phyloP scores from a whole-genome alignment of 2,113 vertebrate genomes.

The Pelobates fuscus region DNA sequence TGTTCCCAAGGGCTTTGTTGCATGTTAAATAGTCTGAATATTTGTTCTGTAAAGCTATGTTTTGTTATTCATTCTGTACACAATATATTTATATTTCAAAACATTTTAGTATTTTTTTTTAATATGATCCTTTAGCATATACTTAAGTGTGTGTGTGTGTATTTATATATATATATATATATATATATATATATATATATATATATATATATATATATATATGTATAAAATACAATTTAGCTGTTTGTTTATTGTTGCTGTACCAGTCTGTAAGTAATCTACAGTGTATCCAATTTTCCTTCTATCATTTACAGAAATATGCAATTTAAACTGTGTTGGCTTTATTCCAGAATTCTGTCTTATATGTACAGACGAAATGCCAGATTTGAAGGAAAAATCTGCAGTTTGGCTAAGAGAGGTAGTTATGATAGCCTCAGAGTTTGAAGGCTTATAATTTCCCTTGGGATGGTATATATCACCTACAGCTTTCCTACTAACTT shows the following conservation, averaged over 20 bases:
- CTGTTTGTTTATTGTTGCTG: constrained; percentile 17
- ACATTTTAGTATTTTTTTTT: constrained; percentile 1
- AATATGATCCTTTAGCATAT: neutral
- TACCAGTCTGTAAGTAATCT: constrained; percentile 7
- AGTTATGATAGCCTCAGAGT: constrained; percentile 32
- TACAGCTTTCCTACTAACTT: constrained; percentile 30
- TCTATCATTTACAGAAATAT: constrained; percentile 27
- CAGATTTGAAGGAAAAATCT: constrained; percentile 14
- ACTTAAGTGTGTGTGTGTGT: constrained; percentile 1
- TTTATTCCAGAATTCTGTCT: constrained; percentile 14
- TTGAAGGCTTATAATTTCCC: neutral
- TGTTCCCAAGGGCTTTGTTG: neutral
- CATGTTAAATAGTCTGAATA: constrained; percentile 5
- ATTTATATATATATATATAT: no score
- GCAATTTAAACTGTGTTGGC: constrained; percentile 24
- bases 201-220: neutral
- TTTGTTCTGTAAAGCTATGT: neutral
- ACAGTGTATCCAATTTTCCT: constrained; percentile 15
- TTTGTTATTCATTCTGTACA: constrained; percentile 6
- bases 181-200: no score
- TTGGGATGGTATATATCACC: constrained; percentile 21
- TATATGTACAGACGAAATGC: neutral
- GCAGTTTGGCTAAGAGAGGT: constrained; percentile 19
- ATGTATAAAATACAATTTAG: neutral
- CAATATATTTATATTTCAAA: constrained; percentile 9